phyloP scores from a whole-genome alignment of 2,797 vertebrate species.

The Botia kubotai region DNA sequence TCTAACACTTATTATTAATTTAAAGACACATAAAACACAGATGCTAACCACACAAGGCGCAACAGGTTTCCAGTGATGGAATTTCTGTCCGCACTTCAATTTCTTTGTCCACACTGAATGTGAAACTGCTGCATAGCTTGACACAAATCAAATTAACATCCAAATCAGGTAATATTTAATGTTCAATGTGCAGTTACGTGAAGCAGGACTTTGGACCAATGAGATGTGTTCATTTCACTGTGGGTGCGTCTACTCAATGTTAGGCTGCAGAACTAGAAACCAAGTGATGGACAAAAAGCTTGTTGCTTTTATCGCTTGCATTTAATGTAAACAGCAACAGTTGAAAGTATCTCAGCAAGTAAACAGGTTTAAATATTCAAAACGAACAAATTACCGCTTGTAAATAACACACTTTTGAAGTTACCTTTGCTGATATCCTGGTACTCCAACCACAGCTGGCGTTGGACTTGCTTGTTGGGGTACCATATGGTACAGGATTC shows the following conservation, averaged over 20 bases:
- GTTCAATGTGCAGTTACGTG: neutral
- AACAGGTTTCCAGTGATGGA: too few relatives aligned
- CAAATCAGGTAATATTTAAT: neutral
- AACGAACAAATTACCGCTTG: neutral
- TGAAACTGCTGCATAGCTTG: too few relatives aligned
- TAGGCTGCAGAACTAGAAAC: neutral
- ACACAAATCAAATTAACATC: neutral
- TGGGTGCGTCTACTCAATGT: neutral
- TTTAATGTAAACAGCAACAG: neutral
- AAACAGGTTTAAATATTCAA: neutral
- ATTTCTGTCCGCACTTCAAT: too few relatives aligned
- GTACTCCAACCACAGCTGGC: conserved; percentile 96
- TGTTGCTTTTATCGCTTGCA: neutral
- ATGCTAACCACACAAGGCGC: neutral
- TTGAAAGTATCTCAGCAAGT: neutral
- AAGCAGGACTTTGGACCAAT: neutral
- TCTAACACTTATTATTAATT: neutral
- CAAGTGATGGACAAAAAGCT: neutral
- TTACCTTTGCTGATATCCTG: conserved; percentile 99
- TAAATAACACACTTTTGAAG: conserved; percentile 11
- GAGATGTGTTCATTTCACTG: neutral
- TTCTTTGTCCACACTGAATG: too few relatives aligned
- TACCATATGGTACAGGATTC: conserved; percentile 98
- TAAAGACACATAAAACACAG: neutral
- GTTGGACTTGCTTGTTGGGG: conserved; percentile 96